phyloP scores from a whole-genome alignment of 2,888 invertebrate species.

The Laspeyria flexula region DNA sequence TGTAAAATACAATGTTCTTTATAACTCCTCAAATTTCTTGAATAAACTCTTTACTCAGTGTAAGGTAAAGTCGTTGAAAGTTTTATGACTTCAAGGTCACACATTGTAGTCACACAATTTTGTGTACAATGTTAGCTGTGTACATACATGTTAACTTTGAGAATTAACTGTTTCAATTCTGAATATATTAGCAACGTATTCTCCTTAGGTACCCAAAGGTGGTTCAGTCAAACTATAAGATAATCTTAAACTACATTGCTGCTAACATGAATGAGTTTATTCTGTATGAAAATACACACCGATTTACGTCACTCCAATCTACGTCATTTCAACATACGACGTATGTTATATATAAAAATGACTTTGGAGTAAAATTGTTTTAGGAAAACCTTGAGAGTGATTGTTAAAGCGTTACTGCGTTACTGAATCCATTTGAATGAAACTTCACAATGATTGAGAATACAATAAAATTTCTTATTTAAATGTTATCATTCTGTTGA shows the following conservation, averaged over 20 bases:
- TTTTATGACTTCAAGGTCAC: slow-evolving; percentile 3
- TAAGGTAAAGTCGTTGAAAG: slow-evolving; percentile 7
- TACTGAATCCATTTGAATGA: no score
- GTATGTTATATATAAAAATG: no score
- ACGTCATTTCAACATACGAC: no score
- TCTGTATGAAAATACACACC: no score
- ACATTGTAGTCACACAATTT: slow-evolving; percentile 5
- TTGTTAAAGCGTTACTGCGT: no score
- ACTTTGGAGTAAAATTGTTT: no score
- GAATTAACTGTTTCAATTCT: slow-evolving; percentile 12
- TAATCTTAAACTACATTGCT: slow-evolving; percentile 7
- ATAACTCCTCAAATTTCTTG: slow-evolving; percentile 1
- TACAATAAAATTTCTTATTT: no score
- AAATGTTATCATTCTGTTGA: no score
- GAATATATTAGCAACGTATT: slow-evolving; percentile 18
- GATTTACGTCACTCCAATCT: no score
- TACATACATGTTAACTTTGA: not conserved
- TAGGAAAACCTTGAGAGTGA: no score
- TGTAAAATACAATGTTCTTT: slow-evolving; percentile 2
- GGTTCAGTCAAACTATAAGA: not conserved
- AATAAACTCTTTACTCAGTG: not conserved
- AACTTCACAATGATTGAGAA: no score
- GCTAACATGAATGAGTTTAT: not conserved
- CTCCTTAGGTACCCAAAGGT: slow-evolving; percentile 8
- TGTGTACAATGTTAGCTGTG: not conserved